phyloP scores from a whole-genome alignment of 1,140 invertebrate species.

The Ips typographus region DNA sequence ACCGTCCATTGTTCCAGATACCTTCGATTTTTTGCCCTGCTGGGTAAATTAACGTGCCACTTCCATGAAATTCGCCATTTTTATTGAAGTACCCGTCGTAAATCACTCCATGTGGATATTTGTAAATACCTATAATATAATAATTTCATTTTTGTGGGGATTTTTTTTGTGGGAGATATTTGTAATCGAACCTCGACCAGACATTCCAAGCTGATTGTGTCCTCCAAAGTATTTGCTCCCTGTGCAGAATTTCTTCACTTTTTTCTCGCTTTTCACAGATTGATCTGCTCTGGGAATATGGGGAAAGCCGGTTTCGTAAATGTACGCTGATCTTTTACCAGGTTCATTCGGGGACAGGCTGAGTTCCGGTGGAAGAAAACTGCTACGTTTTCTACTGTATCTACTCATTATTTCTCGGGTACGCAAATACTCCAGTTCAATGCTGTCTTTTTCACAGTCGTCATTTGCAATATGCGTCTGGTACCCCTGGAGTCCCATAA shows the following conservation, averaged over 20 bases:
- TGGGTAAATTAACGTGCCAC: constrained; percentile 55
- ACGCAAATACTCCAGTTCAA: no score
- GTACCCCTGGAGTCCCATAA: no score
- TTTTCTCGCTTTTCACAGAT: background rate
- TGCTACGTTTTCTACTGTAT: background rate
- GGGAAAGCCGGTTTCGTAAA: no score
- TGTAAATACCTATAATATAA: constrained; percentile 28
- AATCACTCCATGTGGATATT: constrained; percentile 49
- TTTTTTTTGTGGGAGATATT: background rate
- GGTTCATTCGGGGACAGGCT: no score
- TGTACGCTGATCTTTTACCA: no score
- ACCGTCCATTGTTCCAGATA: constrained; percentile 53
- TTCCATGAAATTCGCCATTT: constrained; percentile 59
- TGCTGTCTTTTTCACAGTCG: no score
- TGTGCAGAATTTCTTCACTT: constrained; percentile 50
- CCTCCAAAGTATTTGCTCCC: constrained; percentile 57
- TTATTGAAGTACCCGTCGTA: constrained; percentile 57
- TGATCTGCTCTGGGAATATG: no score
- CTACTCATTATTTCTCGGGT: background rate
- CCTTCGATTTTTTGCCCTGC: constrained; percentile 53
- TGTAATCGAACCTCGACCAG: constrained; percentile 53
- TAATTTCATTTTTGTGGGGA: background rate
- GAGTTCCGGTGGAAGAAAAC: background rate
- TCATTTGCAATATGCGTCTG: no score
- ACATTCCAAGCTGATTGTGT: constrained; percentile 58